Evolutionary conservation across 2,113 vertebrate genomes (phyloP), one percentile per base, ranked within the genome.

Genomic region (Sebastes fasciatus): DNA sequence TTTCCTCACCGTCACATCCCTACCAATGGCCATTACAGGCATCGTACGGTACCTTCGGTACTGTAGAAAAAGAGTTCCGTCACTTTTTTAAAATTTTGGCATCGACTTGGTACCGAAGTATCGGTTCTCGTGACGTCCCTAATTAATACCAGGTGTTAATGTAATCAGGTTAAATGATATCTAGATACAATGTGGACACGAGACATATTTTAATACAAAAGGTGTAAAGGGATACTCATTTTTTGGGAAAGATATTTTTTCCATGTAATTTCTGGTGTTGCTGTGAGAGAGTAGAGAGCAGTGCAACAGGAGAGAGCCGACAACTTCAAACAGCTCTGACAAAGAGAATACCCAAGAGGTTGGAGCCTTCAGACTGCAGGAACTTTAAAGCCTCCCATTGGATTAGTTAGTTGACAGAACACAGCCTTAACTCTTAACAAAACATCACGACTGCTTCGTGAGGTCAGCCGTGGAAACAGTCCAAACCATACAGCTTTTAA

Each of bases 271-370:
- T 80, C 40, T 64, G 45, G 23, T 16, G 8, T 13, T 19, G 34
- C 48, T 26, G 16, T 7, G 13, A 57, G 23, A 76, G n/a, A 60
- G 57, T 6, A 77, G 62, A 60, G 23, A 45, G 46, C 26, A 49
- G 68, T 19, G 55, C 34, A 74, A 55, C 51, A 76, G 62, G 49
- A 74, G 26, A 62, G 43, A 58, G 57, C 9, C 48, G 79, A 85
- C 79, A 79, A 62, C 64, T 79, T 76, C 49, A 82, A 69, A 67
- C 73, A 57, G 54, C 69, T 68, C 74, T 77, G 78, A 88, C 78
- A 74, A 65, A 2, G 51, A 82, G 1, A 23, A 49, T 67, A 21
- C 74, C 81, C 74, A 19, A 51, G 74, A 88, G 83, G 34, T 7
- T 76, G 10, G 10, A 74, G 55, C 46, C 83, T 23, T 77, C 62